Base-by-base conservation (phyloP, 1,140 invertebrate genomes). In the Brachionus manjavacas region DNA sequence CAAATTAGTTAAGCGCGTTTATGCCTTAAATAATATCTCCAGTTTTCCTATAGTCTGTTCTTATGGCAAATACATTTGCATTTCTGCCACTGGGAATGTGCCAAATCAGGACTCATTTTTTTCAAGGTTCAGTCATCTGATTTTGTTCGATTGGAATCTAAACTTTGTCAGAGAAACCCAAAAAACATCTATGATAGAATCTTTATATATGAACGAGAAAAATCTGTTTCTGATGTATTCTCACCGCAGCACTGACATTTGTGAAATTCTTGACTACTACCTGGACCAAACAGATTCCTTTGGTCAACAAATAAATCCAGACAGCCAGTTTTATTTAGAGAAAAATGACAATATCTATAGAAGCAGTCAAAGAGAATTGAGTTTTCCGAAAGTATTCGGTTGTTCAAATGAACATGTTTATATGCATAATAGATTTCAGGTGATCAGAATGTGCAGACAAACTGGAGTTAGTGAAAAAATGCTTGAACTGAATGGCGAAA, bases 31-130 rank as follows among this genome's bases (percentile, higher is more conserved):
- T 3, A 76, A 76, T 31, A 46, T 76, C 11, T 76, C 72, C 11
- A 76, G 72, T 76, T 76, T 76, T 76, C 72, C 72, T 49, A 35
- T 76, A 46, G 12, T 25, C 25, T 52, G 9, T 49, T 7, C 72
- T 49, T 8, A 31, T 76, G 72, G 41, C 12, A 46, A 76, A 46
- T 8, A 76, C 4, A 46, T 76, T 6, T 76, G 72, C 25, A 23
- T 76, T 4, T 49, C 20, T 14, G 41, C 46, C 25, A 52, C 72
- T 23, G 72, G 41, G 8, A 76, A 49, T 25, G 12, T 28, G 11
- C 25, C 25, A 31, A 11, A 25, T n/a, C 41, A 76, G 12, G 20
- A 43, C 1, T 28, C 16, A 28, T 76, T 76, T 20, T 76, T 76
- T 28, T 49, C 41, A 1, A 76, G 46, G 12, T 46, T 49, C 12